Base-by-base conservation (phyloP, 2,113 vertebrate genomes). In the Suricata suricatta region DNA sequence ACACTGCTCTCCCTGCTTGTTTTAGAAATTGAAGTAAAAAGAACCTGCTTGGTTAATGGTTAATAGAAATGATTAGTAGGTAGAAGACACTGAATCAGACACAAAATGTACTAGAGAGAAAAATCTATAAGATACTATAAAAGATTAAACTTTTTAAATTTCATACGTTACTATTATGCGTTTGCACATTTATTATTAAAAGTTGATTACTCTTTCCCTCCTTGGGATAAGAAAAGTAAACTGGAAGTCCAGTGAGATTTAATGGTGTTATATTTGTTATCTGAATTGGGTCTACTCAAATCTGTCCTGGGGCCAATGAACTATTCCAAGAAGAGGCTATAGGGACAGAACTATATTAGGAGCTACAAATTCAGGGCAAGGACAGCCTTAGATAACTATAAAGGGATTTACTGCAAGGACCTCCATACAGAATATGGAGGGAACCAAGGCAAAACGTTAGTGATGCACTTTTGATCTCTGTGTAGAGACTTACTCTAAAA, bases 11-110 rank as follows among this genome's bases (percentile, higher is more conserved):
- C 88, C 68, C 94, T 95, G 87, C 87, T 3, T 95, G 91, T 96
- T 98, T 98, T 97, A 97, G 97, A 98, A 96, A 97, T 96, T 69
- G 93, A 97, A 95, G 98, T 97, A 97, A 98, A 98, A 98, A 98
- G 91, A 94, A 95, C 69, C 92, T 97, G 94, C 97, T 97, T 96
- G 77, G 93, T 96, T 98, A 98, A 98, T 97, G 97, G 92, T 96
- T 97, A 97, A 97, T 98, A 98, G 98, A 98, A 98, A 96, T 96
- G 77, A 98, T 97, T 95, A 97, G 94, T 88, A 93, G 74, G 93
- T 94, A 96, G 90, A 97, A 97, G 91, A 72, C 82, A 95, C 4
- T 31, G 97, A 96, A 96, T 96, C 90, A 98, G 97, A 89, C 7
- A 69, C 96, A 96, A 94, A 74, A 68, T 47, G 38, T 87, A 72